These are phyloP conservation scores for Bergia sp. DNA, from an alignment of 92 coral and sea anemone species.

Conservation along the genomic window DNA sequence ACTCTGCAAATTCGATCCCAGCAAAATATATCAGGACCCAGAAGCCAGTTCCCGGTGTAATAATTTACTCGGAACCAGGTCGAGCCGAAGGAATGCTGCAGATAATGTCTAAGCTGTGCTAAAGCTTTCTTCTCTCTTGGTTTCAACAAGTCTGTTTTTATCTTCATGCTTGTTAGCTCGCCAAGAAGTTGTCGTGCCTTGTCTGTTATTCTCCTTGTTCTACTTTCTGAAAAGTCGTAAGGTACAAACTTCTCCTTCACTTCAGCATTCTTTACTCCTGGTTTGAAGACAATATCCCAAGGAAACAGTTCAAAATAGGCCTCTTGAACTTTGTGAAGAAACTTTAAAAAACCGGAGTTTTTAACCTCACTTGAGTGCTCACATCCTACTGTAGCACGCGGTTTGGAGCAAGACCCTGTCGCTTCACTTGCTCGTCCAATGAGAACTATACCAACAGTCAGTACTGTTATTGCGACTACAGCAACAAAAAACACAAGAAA, in stretches of 20 bases:
- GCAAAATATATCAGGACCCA: slow-evolving; percentile 42
- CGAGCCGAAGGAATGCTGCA: slow-evolving; percentile 37
- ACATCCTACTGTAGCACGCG: background rate
- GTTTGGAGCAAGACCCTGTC: background rate
- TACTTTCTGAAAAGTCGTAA: slow-evolving; percentile 27
- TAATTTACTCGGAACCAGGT: slow-evolving; percentile 42
- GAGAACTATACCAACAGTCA: slow-evolving; percentile 34
- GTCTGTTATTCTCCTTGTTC: slow-evolving; percentile 28
- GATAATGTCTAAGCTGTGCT: slow-evolving; percentile 31
- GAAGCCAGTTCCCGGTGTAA: slow-evolving; percentile 38
- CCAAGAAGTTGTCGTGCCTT: slow-evolving; percentile 11
- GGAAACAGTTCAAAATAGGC: slow-evolving; percentile 34
- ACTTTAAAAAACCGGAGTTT: slow-evolving; percentile 26
- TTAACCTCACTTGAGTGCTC: slow-evolving; percentile 22
- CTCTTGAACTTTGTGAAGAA: slow-evolving; percentile 25
- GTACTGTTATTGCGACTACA: background rate
- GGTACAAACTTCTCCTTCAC: slow-evolving; percentile 36
- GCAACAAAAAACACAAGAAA: slow-evolving; percentile 13
- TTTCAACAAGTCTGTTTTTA: slow-evolving; percentile 13
- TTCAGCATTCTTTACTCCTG: background rate
- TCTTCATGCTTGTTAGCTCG: slow-evolving; percentile 14
- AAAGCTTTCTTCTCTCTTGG: slow-evolving; percentile 37
- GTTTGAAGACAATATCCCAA: slow-evolving; percentile 14
- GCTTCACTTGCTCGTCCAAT: slow-evolving; percentile 1
- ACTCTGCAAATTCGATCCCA: slow-evolving; percentile 49